Evolutionary conservation across 1,140 invertebrate genomes (phyloP).

Genomic region (Pygmarrhopalites habei): DNA sequence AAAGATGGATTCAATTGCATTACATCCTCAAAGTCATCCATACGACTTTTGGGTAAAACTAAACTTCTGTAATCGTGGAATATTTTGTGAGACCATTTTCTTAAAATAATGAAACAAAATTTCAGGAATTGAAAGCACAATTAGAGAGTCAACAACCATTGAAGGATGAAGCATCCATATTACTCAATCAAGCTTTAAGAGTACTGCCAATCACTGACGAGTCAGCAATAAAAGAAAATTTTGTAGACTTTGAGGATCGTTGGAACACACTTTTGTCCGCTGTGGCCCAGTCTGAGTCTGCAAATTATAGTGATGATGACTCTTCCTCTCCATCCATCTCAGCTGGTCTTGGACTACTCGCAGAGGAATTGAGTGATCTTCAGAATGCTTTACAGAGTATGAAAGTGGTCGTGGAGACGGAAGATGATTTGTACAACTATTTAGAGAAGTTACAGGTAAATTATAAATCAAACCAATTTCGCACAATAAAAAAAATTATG

Average conservation of each 20-base stretch:
- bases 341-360: conserved; percentile 62
- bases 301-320: conserved; percentile 59
- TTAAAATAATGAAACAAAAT: not conserved
- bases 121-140: conserved; percentile 71
- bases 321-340: conserved; percentile 51
- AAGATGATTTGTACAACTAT: conserved; percentile 70
- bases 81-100: not conserved
- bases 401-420: conserved; percentile 67
- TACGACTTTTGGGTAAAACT: conserved; percentile 65
- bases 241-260: conserved; percentile 63
- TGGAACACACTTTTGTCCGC: conserved; percentile 59
- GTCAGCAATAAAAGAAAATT: conserved; percentile 66
- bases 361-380: conserved; percentile 64
- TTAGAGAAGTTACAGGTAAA: conserved; percentile 61
- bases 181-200: conserved; percentile 66
- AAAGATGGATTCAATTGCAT: conserved; percentile 51
- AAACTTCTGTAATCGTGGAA: not conserved
- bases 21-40: conserved; percentile 49
- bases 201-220: conserved; percentile 72
- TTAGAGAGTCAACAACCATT: conserved; percentile 76
- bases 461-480: not conserved
- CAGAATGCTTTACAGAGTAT: conserved; percentile 57
- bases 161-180: conserved; percentile 59
- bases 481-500: not conserved
- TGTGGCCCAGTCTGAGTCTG: conserved; percentile 58